Conservation (phyloP, 2,888 invertebrate genomes). For the Sesia apiformis region DNA sequence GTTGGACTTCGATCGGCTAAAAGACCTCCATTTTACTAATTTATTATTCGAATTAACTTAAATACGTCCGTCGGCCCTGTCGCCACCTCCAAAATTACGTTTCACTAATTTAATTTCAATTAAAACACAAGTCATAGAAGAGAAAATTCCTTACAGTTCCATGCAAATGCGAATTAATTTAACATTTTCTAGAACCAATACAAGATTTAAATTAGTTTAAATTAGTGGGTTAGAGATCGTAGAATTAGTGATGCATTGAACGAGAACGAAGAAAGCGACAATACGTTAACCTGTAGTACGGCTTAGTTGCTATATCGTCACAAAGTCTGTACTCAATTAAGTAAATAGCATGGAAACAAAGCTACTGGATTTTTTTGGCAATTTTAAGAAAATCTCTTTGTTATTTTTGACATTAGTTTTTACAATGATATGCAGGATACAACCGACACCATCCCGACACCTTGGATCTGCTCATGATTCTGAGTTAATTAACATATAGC, state of each 20-base stretch:
- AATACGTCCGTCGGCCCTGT: background rate
- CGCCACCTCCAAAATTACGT: background rate
- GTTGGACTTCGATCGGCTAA: constrained; percentile 56
- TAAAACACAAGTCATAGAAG: constrained; percentile 36
- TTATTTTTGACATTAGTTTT: too few relatives aligned
- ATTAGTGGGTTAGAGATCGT: constrained; percentile 64
- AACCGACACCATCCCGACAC: too few relatives aligned
- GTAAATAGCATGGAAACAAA: constrained; percentile 27
- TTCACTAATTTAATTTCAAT: constrained; percentile 10
- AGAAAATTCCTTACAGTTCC: constrained; percentile 29
- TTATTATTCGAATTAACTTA: background rate
- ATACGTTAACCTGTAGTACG: constrained; percentile 55
- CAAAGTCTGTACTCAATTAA: constrained; percentile 64
- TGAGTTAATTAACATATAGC: too few relatives aligned
- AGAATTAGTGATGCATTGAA: constrained; percentile 61
- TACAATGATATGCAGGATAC: too few relatives aligned
- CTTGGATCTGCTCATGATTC: too few relatives aligned
- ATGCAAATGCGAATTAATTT: constrained; percentile 25
- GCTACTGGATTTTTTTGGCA: constrained; percentile 11
- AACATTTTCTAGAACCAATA: constrained; percentile 42
- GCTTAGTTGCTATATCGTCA: constrained; percentile 61
- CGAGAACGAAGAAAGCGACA: constrained; percentile 61
- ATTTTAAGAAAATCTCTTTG: too few relatives aligned
- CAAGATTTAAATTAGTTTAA: constrained; percentile 59
- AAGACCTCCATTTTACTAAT: constrained; percentile 25